Evolutionary conservation across 2,113 vertebrate species (phyloP).

Genomic region (Daboia siamensis): DNA sequence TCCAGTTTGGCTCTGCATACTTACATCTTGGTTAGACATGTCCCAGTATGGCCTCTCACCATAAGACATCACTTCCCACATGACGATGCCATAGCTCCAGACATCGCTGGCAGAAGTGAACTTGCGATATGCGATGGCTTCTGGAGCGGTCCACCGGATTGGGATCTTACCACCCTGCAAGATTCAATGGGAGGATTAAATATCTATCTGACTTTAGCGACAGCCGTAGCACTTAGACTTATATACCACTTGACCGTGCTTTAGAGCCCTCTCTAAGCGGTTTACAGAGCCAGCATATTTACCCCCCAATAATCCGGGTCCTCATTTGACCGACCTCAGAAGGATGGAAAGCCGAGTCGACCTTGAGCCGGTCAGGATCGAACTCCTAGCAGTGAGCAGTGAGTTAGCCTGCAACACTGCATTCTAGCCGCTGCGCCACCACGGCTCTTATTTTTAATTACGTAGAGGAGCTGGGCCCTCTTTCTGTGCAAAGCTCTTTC

Average conservation of each 20-base stretch:
- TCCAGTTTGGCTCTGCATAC: constrained; percentile 45
- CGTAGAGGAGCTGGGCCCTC: neutral
- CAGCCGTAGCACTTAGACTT: neutral
- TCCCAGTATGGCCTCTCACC: constrained; percentile 98
- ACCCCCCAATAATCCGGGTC: neutral
- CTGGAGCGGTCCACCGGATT: constrained; percentile 95
- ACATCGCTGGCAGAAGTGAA: constrained; percentile 97
- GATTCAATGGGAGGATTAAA: neutral
- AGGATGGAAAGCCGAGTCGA: neutral
- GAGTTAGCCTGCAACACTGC: neutral
- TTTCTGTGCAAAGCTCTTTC: neutral
- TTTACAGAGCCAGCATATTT: neutral
- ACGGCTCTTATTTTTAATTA: neutral
- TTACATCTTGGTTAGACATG: constrained; percentile 99
- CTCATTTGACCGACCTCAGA: neutral
- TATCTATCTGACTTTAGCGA: neutral
- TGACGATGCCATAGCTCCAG: constrained; percentile 98
- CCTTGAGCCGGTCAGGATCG: neutral
- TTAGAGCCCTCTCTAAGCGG: neutral
- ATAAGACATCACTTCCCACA: constrained; percentile 99
- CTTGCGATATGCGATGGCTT: constrained; percentile 96
- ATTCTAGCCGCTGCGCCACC: neutral
- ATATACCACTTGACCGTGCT: neutral
- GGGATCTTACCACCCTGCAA: constrained; percentile 95
- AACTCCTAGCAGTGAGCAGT: neutral